These are phyloP conservation scores for Porites cylindrica DNA, from an alignment of 92 coral and sea anemone genomes.

Conservation along the genomic window DNA sequence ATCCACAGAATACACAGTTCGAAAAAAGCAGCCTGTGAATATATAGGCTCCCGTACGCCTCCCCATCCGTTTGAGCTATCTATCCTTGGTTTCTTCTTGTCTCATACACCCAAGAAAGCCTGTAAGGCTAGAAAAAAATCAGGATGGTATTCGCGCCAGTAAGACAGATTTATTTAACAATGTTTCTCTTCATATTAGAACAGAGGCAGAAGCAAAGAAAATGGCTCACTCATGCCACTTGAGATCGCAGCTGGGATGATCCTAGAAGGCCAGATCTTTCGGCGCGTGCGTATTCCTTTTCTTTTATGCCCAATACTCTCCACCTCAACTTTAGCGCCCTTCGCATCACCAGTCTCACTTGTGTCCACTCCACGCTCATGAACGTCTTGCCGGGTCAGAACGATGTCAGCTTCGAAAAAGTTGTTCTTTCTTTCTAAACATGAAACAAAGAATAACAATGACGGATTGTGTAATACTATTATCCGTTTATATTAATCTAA, in stretches of 20 bases:
- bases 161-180: no score
- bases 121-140: no score
- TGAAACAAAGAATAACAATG: neutral
- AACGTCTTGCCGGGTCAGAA: conserved; percentile 47
- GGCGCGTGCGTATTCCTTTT: conserved; percentile 69
- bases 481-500: neutral
- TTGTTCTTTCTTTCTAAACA: neutral
- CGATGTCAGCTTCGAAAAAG: conserved; percentile 80
- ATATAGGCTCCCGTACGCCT: no score
- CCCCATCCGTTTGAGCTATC: no score
- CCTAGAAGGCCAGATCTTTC: conserved; percentile 75
- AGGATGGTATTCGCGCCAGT: no score
- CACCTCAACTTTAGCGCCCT: conserved; percentile 71
- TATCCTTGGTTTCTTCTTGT: no score
- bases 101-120: no score
- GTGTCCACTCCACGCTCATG: conserved; percentile 52
- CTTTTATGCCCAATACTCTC: conserved; percentile 48
- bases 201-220: no score
- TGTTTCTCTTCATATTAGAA: no score
- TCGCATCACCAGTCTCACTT: conserved; percentile 52
- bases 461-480: neutral
- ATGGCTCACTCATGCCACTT: conserved; percentile 1
- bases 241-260: conserved; percentile 53
- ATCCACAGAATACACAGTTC: no score
- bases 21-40: no score